A percentile compares a stretch with the other conserved stretches of the same genome.
phyloP scores from a whole-genome alignment of 2,797 vertebrate species.

The Peromyscus nudipes region DNA sequence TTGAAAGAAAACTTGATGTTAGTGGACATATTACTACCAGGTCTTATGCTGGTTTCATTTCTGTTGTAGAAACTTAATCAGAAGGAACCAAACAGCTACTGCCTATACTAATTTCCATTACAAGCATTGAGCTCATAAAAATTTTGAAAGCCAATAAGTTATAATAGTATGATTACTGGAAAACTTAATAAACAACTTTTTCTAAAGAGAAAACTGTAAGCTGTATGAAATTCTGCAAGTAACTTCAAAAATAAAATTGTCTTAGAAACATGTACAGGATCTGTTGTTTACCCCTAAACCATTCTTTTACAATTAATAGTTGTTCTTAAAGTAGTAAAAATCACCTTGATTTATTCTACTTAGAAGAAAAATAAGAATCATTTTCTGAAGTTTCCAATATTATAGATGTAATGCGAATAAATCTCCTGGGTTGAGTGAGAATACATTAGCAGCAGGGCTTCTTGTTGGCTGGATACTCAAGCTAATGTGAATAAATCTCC shows the following conservation, averaged over 20 bases:
- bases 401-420: neutral
- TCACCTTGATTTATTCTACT: neutral
- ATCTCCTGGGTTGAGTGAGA: neutral
- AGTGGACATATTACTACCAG: neutral
- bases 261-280: neutral
- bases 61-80: neutral
- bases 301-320: slow-evolving; percentile 21
- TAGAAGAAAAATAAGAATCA: neutral
- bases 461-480: neutral
- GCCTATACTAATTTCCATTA: slow-evolving; percentile 11
- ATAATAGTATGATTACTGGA: neutral
- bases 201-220: neutral
- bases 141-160: slow-evolving; percentile 34
- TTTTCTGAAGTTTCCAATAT: slow-evolving; percentile 29
- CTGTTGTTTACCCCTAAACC: neutral
- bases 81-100: neutral
- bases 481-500: neutral
- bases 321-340: slow-evolving; percentile 34
- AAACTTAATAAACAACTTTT: slow-evolving; percentile 10
- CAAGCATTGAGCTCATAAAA: neutral
- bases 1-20: neutral
- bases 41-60: neutral
- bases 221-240: neutral
- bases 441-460: neutral
- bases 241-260: slow-evolving; percentile 14